phyloP scores from a whole-genome alignment of 2,113 vertebrate genomes.

The Pedetes capensis region DNA sequence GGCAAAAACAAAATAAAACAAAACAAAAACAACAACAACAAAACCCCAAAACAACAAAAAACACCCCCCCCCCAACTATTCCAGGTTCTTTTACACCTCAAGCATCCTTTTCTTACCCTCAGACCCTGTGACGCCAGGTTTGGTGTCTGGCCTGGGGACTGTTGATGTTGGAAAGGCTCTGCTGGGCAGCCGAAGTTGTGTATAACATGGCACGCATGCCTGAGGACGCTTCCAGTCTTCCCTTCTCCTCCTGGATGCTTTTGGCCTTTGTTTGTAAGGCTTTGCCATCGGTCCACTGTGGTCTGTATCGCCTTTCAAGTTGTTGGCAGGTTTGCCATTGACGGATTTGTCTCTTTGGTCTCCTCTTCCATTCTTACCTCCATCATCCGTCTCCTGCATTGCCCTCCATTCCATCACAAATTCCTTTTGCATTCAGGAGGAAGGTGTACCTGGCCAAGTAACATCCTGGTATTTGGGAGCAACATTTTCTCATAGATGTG shows the following conservation, averaged over 20 bases:
- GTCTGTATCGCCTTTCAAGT: background rate
- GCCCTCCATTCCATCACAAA: background rate
- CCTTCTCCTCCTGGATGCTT: conserved; percentile 32
- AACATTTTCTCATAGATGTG: background rate
- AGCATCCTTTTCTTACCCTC: conserved; percentile 71
- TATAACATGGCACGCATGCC: conserved; percentile 57
- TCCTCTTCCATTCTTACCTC: background rate
- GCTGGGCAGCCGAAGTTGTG: conserved; percentile 66
- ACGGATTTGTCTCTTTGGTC: background rate
- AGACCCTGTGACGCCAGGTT: conserved; percentile 78
- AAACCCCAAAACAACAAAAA: too few relatives aligned
- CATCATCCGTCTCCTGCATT: background rate
- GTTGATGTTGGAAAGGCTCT: conserved; percentile 74
- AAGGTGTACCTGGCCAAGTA: background rate
- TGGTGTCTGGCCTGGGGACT: conserved; percentile 73
- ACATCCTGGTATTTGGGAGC: background rate
- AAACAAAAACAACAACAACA: too few relatives aligned
- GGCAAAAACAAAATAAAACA: too few relatives aligned
- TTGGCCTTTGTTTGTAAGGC: conserved; percentile 46
- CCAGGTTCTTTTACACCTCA: conserved; percentile 58
- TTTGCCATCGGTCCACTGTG: background rate
- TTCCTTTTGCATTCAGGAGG: background rate
- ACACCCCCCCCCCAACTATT: too few relatives aligned
- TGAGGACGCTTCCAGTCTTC: conserved; percentile 38
- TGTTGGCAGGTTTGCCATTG: background rate